phyloP scores from a whole-genome alignment of 2,113 vertebrate species.

The Thermophis baileyi region DNA sequence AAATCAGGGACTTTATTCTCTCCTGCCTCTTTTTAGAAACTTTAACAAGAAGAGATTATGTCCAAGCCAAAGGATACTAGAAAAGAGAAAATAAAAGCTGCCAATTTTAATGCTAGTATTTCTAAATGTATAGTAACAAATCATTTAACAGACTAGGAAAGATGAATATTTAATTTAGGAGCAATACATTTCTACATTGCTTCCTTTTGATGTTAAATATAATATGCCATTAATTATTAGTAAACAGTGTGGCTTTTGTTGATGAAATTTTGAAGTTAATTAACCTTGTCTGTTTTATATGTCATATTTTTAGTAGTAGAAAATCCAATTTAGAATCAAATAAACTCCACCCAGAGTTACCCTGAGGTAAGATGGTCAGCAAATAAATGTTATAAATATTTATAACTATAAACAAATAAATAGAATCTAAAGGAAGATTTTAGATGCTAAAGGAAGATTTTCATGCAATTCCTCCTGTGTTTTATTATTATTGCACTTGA shows the following conservation, averaged over 20 bases:
- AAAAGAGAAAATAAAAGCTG: background rate
- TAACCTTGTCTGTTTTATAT: background rate
- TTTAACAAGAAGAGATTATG: conserved; percentile 11
- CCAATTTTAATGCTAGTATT: conserved; percentile 14
- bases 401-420: background rate
- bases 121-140: background rate
- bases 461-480: background rate
- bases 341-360: background rate
- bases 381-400: background rate
- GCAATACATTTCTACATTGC: rapidly evolving
- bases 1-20: background rate
- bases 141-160: background rate
- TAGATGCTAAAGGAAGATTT: background rate
- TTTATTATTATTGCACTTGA: background rate
- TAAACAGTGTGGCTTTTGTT: background rate
- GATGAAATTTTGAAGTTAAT: background rate
- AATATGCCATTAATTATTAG: background rate
- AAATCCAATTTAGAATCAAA: background rate
- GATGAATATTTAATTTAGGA: background rate
- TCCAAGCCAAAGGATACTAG: conserved; percentile 1
- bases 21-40: background rate
- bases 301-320: background rate
- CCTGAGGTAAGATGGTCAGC: background rate
- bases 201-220: conserved; percentile 9
- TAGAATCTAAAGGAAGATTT: background rate